Evolutionary conservation across 2,888 invertebrate genomes (phyloP).

Genomic region (Spilosoma lubricipeda): DNA sequence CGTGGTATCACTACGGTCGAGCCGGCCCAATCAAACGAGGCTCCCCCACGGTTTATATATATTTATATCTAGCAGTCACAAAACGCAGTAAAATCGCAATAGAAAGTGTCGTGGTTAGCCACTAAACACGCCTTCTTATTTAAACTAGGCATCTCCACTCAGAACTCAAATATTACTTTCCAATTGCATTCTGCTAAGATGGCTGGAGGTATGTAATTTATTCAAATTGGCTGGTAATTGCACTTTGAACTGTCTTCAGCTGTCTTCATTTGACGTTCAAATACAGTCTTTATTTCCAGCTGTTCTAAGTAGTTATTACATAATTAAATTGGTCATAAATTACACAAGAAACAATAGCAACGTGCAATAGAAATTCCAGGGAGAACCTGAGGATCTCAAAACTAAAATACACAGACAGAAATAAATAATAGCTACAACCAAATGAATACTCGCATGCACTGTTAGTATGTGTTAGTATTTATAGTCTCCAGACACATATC

Average conservation of each 20-base stretch:
- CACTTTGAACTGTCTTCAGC: constrained; percentile 12
- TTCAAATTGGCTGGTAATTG: constrained; percentile 29
- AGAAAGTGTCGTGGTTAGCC: constrained; percentile 78
- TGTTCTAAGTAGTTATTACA: not conserved
- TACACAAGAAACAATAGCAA: not conserved
- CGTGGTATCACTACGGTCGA: too few species aligned
- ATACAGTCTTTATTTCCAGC: not conserved
- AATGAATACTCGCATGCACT: not conserved
- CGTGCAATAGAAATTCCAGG: not conserved
- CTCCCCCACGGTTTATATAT: too few species aligned
- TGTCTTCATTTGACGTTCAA: constrained; percentile 8
- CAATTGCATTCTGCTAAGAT: constrained; percentile 50
- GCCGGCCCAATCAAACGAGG: too few species aligned
- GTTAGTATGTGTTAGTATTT: not conserved
- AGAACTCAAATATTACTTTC: constrained; percentile 57
- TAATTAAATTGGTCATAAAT: not conserved
- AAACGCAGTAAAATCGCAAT: constrained; percentile 69
- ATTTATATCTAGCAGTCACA: constrained; percentile 62
- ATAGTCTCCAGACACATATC: constrained; percentile 15
- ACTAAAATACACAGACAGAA: not conserved
- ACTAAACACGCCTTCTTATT: constrained; percentile 69
- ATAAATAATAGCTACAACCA: not conserved
- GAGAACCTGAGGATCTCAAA: not conserved
- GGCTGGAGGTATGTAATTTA: constrained; percentile 23
- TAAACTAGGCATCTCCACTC: constrained; percentile 71